Conservation (phyloP, 1,140 invertebrate species). For the Potamilus streckersoni region DNA sequence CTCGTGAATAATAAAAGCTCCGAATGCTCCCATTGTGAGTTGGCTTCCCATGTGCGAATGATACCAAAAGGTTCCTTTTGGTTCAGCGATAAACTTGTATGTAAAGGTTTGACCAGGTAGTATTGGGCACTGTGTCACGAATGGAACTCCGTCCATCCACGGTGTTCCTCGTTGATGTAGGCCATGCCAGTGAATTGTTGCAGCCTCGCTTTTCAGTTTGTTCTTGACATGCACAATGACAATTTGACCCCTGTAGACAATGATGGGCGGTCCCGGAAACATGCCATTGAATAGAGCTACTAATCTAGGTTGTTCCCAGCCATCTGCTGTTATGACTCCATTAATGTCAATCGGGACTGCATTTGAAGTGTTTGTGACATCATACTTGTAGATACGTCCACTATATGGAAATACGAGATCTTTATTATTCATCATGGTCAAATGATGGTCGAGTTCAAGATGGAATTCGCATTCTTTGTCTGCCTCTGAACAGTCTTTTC, state of each 20-base stretch:
- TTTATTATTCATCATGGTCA: slow-evolving; percentile 49
- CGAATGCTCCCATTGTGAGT: slow-evolving; percentile 50
- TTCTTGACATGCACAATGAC: slow-evolving; percentile 88
- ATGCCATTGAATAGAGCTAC: slow-evolving; percentile 49
- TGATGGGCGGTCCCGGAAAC: slow-evolving; percentile 64
- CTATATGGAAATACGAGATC: slow-evolving; percentile 35
- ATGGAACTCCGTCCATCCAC: slow-evolving; percentile 92
- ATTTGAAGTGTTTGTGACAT: slow-evolving; percentile 36
- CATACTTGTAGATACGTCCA: slow-evolving; percentile 48
- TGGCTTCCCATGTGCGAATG: slow-evolving; percentile 61
- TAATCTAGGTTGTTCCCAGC: slow-evolving; percentile 38
- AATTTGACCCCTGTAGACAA: slow-evolving; percentile 87
- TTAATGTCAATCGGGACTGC: slow-evolving; percentile 35
- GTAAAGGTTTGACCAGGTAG: slow-evolving; percentile 85
- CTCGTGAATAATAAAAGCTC: slow-evolving; percentile 48
- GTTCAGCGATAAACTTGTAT: slow-evolving; percentile 75
- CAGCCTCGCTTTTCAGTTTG: slow-evolving; percentile 81
- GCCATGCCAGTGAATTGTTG: slow-evolving; percentile 83
- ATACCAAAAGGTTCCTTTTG: slow-evolving; percentile 61
- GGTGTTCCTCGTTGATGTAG: slow-evolving; percentile 84
- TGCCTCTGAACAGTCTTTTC: slow-evolving; percentile 19
- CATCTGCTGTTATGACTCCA: slow-evolving; percentile 54
- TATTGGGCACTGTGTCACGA: slow-evolving; percentile 92
- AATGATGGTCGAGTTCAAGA: slow-evolving; percentile 33
- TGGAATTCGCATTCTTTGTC: slow-evolving; percentile 39